A percentile compares a stretch with the other conserved stretches of the same genome.
These are phyloP conservation scores for Trissonchulus sp. DNA, from an alignment of 2,888 invertebrate species.

Conservation along the genomic window DNA sequence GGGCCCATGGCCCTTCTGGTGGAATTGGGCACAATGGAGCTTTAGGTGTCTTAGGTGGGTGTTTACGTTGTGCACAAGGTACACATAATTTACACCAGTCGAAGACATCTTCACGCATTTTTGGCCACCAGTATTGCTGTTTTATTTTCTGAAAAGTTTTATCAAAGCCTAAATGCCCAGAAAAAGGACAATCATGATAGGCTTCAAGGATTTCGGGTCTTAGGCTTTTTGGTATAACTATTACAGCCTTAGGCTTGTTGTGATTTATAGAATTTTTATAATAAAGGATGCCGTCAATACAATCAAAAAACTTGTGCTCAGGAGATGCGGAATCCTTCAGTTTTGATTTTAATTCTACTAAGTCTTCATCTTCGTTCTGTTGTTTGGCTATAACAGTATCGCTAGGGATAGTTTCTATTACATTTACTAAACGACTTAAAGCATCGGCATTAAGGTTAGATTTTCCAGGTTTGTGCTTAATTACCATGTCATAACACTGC, in stretches of 20 bases:
- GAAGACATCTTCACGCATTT: slow-evolving; percentile 34
- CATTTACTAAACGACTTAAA: too few species aligned
- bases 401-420: too few species aligned
- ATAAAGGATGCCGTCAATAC: too few species aligned
- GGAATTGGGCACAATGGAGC: too few species aligned
- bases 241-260: too few species aligned
- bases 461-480: not conserved
- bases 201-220: not conserved
- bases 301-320: too few species aligned
- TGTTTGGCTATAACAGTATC: too few species aligned
- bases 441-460: not conserved
- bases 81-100: slow-evolving; percentile 33
- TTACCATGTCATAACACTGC: not conserved
- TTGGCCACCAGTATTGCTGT: slow-evolving; percentile 36
- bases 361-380: too few species aligned
- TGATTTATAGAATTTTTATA: too few species aligned
- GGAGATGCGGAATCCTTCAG: too few species aligned
- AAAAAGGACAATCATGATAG: slow-evolving; percentile 30
- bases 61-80: slow-evolving; percentile 30
- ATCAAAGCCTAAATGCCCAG: slow-evolving; percentile 38
- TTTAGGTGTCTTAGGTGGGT: too few species aligned
- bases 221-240: slow-evolving; percentile 8
- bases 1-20: slow-evolving; percentile 39
- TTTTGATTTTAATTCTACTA: too few species aligned
- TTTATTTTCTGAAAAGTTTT: slow-evolving; percentile 34